These are phyloP conservation scores for Festucalex cinctus DNA, from an alignment of 2,113 vertebrate genomes.

Conservation along the genomic window DNA sequence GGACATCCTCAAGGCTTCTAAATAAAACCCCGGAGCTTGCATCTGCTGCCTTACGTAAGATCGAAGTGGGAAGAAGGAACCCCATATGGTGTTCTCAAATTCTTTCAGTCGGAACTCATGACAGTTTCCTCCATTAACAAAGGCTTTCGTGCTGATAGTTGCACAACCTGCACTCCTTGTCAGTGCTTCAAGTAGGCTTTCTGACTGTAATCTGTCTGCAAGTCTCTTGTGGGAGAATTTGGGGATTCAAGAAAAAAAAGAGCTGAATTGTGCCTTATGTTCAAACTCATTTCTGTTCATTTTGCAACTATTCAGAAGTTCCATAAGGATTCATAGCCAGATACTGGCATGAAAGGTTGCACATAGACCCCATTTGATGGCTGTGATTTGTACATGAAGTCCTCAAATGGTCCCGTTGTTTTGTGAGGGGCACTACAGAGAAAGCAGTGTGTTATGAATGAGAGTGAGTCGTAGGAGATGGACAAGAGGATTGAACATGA, in stretches of 20 bases:
- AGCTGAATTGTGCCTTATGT: conserved; percentile 28
- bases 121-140: conserved; percentile 19
- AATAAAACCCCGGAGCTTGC: conserved; percentile 25
- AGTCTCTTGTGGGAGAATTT: conserved; percentile 20
- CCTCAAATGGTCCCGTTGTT: conserved; percentile 43
- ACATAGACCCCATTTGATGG: conserved; percentile 24
- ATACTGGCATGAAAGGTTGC: conserved; percentile 11
- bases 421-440: conserved; percentile 39
- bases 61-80: conserved; percentile 10
- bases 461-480: not conserved
- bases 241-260: conserved; percentile 16
- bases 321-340: conserved; percentile 8
- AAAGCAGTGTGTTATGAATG: conserved; percentile 33
- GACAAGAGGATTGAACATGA: conserved; percentile 16
- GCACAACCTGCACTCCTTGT: conserved; percentile 43
- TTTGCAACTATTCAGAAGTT: conserved; percentile 5
- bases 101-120: conserved; percentile 14
- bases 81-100: conserved; percentile 11
- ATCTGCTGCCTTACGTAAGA: conserved; percentile 29
- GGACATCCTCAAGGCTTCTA: not conserved
- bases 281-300: conserved; percentile 34
- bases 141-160: conserved; percentile 28
- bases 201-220: conserved; percentile 24
- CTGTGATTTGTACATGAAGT: conserved; percentile 16
- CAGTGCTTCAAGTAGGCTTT: conserved; percentile 36